phyloP scores from a whole-genome alignment of 2,113 vertebrate species.

The Rousettus leschenaultii region DNA sequence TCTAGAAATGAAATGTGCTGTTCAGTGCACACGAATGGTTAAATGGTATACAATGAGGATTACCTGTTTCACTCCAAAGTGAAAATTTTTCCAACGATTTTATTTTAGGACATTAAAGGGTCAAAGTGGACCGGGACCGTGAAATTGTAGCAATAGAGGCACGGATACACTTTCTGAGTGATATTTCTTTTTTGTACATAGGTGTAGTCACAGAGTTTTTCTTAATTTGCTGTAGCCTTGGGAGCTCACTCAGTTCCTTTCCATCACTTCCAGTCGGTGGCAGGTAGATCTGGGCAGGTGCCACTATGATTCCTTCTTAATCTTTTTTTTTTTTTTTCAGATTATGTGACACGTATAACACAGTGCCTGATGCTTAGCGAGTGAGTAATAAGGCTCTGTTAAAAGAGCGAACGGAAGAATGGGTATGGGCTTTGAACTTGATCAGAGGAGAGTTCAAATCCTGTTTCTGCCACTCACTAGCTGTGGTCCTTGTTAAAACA shows the following conservation, averaged over 20 bases:
- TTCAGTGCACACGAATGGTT: background rate
- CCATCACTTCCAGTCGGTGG: too few relatives aligned
- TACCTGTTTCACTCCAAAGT: background rate
- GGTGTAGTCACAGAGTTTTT: background rate
- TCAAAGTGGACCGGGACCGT: background rate
- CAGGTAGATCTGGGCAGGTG: background rate
- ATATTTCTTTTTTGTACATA: background rate
- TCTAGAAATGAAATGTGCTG: background rate
- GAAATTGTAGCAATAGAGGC: background rate
- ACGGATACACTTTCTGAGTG: background rate
- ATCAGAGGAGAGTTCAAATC: background rate
- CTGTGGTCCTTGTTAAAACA: background rate
- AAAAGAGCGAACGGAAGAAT: background rate
- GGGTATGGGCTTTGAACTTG: background rate
- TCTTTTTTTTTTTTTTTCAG: background rate
- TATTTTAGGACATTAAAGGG: background rate
- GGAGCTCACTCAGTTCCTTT: background rate
- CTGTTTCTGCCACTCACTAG: background rate
- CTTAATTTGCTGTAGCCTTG: background rate
- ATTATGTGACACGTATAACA: background rate
- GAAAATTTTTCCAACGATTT: background rate
- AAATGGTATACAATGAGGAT: background rate
- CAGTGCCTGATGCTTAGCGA: background rate
- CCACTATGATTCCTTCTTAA: background rate
- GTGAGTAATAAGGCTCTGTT: background rate